Evolutionary conservation across 1,140 invertebrate species (phyloP).

Genomic region (Scaptomyza graminum): DNA sequence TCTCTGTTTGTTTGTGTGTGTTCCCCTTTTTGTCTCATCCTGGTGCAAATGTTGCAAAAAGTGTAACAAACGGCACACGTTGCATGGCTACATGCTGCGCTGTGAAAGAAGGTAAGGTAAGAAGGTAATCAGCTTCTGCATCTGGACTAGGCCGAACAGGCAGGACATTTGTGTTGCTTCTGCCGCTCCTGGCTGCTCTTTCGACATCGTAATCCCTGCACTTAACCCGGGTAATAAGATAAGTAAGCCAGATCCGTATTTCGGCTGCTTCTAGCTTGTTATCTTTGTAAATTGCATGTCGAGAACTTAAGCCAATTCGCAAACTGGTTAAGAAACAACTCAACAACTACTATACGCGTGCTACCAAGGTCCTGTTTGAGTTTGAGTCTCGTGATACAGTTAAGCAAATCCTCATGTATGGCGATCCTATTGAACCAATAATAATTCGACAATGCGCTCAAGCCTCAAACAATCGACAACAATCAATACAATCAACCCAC

Average conservation of each 20-base stretch:
- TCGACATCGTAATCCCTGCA: slow-evolving; percentile 75
- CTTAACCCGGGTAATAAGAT: slow-evolving; percentile 81
- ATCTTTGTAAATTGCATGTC: slow-evolving; percentile 80
- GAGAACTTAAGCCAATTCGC: slow-evolving; percentile 79
- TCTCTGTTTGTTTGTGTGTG: background rate
- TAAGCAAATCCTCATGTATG: slow-evolving; percentile 45
- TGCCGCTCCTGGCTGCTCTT: slow-evolving; percentile 58
- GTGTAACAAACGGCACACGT: slow-evolving; percentile 79
- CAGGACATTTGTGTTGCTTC: slow-evolving; percentile 1
- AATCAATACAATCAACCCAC: slow-evolving; percentile 21
- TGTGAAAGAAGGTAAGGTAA: slow-evolving; percentile 5
- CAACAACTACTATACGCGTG: slow-evolving; percentile 48
- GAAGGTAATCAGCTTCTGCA: slow-evolving; percentile 61
- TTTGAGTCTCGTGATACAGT: slow-evolving; percentile 57
- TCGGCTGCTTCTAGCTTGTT: slow-evolving; percentile 50
- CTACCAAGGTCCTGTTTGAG: slow-evolving; percentile 21
- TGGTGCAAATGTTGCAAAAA: slow-evolving; percentile 61
- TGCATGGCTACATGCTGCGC: slow-evolving; percentile 31
- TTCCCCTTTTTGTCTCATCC: background rate
- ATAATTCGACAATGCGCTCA: slow-evolving; percentile 43
- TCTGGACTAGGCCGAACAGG: slow-evolving; percentile 43
- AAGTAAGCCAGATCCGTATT: slow-evolving; percentile 70
- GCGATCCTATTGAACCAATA: slow-evolving; percentile 40
- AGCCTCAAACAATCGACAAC: slow-evolving; percentile 25
- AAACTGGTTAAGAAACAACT: slow-evolving; percentile 49